phyloP scores from a whole-genome alignment of 2,113 vertebrate genomes.

The Pelodiscus sinensis region DNA sequence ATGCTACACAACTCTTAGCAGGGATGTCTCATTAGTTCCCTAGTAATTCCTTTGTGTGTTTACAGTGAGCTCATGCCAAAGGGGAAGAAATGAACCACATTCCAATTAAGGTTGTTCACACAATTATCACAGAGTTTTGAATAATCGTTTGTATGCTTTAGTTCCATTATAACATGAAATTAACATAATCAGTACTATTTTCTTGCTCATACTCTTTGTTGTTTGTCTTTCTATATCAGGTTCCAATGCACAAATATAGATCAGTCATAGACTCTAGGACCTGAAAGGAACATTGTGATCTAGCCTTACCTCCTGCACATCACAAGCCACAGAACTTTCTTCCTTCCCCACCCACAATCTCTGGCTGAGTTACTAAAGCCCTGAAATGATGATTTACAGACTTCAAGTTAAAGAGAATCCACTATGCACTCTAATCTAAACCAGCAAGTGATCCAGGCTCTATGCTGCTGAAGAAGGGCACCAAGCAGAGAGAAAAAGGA shows the following conservation, averaged over 20 bases:
- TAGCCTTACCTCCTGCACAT: not conserved
- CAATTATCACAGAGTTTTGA: constrained; percentile 37
- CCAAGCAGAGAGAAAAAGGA: not conserved
- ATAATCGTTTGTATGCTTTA: not conserved
- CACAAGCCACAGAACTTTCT: not conserved
- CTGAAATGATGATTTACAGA: not conserved
- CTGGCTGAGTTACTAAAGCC: not conserved
- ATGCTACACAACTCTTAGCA: not conserved
- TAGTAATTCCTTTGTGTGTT: constrained; percentile 9
- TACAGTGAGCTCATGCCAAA: not conserved
- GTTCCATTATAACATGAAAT: not conserved
- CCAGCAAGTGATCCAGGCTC: not conserved
- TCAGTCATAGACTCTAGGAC: not conserved
- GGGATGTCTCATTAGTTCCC: constrained; percentile 1
- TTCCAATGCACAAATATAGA: not conserved
- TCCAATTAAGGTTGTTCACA: constrained; percentile 19
- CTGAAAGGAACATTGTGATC: not conserved
- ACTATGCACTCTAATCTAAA: not conserved
- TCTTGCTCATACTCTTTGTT: not conserved
- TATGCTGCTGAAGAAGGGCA: not conserved
- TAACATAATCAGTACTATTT: not conserved
- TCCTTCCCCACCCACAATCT: not conserved
- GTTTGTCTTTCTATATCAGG: not conserved
- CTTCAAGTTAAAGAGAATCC: not conserved
- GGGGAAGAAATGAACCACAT: constrained; percentile 4